These are phyloP conservation scores for Isaurus tuberculatus DNA, from an alignment of 92 coral and sea anemone genomes.

Conservation along the genomic window DNA sequence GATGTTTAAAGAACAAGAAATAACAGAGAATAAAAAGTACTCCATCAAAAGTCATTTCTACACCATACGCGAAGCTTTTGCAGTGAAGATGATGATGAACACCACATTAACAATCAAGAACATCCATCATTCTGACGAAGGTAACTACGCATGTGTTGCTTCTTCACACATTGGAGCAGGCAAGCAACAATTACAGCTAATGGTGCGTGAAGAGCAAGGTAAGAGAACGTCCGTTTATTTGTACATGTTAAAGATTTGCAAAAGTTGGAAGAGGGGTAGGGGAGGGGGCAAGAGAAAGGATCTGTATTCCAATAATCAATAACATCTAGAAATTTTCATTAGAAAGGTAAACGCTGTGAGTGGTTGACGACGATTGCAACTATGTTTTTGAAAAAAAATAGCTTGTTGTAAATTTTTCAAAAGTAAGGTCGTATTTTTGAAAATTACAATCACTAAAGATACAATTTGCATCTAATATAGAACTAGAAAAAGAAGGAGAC, in stretches of 20 bases:
- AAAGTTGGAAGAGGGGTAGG: neutral
- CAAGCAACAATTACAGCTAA: neutral
- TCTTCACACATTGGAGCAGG: neutral
- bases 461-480: too few species aligned
- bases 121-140: neutral
- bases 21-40: neutral
- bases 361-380: too few species aligned
- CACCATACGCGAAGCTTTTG: neutral
- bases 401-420: too few species aligned
- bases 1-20: slow-evolving; percentile 32
- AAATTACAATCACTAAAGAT: too few species aligned
- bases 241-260: too few species aligned
- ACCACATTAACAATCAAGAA: neutral
- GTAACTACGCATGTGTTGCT: neutral
- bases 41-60: neutral
- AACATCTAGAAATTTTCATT: too few species aligned
- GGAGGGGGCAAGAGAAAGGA: neutral
- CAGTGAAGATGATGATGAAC: neutral
- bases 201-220: neutral
- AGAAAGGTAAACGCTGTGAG: too few species aligned
- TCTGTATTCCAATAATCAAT: too few species aligned
- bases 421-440: too few species aligned
- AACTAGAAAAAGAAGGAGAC: too few species aligned
- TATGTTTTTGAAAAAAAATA: too few species aligned
- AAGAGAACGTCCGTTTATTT: too few species aligned